Base-by-base conservation (phyloP, 1,140 invertebrate species). In the Drosophila triauraria region DNA sequence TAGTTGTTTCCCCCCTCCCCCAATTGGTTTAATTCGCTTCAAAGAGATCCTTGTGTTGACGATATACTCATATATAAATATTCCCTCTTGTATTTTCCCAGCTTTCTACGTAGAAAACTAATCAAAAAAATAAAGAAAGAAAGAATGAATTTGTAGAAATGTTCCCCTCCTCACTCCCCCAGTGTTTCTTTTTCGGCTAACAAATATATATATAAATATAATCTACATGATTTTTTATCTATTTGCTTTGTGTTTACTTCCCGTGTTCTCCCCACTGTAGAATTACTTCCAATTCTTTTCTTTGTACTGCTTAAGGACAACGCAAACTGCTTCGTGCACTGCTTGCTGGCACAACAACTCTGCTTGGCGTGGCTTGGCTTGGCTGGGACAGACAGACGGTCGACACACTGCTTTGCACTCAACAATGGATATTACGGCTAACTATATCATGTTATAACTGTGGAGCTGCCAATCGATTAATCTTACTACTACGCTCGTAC, bases 41-140 rank as follows among this genome's bases (percentile, higher is more conserved):
- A 78, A 84, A 80, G 82, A 85, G 82, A 85, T 85, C 82, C 74
- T 82, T 84, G 54, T 77, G 77, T 47, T 80, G 58, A 71, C 64
- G 57, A 62, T 84, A 69, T 68, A 67, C 30, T 53, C 30, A 15
- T 69, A 59, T 50, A 70, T 58, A 72, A 58, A 71, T 72, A 43
- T 59, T 27, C 54, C 54, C 44, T 23, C 9, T 32, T 27, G 32
- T 32, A 23, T 54, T 48, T 56, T 63, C 23, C 54, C 59, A 40
- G 47, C 32, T 43, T 48, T n/a, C 13, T 57, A 57, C 59, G 59
- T 56, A n/a, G n/a, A n/a, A 74, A 75, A 54, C 57, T 75, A 47
- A 27, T 20, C 20, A 64, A 42, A 43, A 40, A 56, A 75, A 20
- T 53, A 69, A 38, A 58, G 35, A 38, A 13, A 38, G 4, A 40